phyloP scores from a whole-genome alignment of 2,113 vertebrate genomes.

The Xyrauchen texanus region DNA sequence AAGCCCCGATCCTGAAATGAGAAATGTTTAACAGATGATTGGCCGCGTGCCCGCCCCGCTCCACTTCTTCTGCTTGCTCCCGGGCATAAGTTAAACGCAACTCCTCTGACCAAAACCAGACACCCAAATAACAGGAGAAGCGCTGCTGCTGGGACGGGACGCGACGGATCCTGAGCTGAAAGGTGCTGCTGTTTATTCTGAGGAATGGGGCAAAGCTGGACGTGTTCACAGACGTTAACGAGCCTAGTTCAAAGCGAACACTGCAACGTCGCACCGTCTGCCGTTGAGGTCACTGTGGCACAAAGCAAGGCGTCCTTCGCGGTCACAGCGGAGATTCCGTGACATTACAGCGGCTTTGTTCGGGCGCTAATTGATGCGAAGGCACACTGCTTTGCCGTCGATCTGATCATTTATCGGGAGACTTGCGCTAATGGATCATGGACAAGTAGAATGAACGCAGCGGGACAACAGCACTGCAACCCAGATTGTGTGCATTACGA shows the following conservation, averaged over 20 bases:
- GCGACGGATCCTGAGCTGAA: slow-evolving; percentile 56
- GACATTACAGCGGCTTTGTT: slow-evolving; percentile 51
- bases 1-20: slow-evolving; percentile 71
- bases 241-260: slow-evolving; percentile 36
- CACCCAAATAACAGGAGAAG: slow-evolving; percentile 18
- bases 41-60: slow-evolving; percentile 61
- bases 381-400: background rate
- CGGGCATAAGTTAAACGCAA: slow-evolving; percentile 63
- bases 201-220: slow-evolving; percentile 63
- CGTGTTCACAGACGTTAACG: slow-evolving; percentile 59
- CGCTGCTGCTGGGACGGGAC: slow-evolving; percentile 44
- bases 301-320: slow-evolving; percentile 44
- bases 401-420: slow-evolving; percentile 8
- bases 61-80: slow-evolving; percentile 55
- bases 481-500: background rate
- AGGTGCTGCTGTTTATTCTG: slow-evolving; percentile 41
- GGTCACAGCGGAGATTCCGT: slow-evolving; percentile 51
- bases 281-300: slow-evolving; percentile 41
- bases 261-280: slow-evolving; percentile 53
- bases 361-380: slow-evolving; percentile 28
- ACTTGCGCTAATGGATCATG: slow-evolving; percentile 16
- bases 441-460: slow-evolving; percentile 30
- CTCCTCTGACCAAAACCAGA: slow-evolving; percentile 54
- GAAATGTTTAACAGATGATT: slow-evolving; percentile 77
- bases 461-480: slow-evolving; percentile 27